phyloP scores from a whole-genome alignment of 2,797 vertebrate genomes.

The Limosa lapponica region DNA sequence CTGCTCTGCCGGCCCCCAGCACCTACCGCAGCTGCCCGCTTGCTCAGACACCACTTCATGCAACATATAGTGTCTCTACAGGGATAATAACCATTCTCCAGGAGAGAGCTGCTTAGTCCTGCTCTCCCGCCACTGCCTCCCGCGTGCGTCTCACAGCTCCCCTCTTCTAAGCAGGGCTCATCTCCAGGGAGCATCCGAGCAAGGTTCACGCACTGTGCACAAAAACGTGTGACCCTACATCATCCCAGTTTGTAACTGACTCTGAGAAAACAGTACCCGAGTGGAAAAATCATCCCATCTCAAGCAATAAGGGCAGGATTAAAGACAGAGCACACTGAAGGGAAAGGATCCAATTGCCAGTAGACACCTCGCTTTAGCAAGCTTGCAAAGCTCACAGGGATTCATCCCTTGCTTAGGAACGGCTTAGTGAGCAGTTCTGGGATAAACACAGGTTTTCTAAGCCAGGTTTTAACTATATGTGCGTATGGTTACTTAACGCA shows the following conservation, averaged over 20 bases:
- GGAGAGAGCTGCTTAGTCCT: neutral
- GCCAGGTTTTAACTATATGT: neutral
- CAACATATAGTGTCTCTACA: neutral
- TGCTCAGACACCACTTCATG: neutral
- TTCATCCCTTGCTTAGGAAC: neutral
- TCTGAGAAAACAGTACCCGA: neutral
- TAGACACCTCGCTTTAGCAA: neutral
- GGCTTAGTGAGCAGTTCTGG: neutral
- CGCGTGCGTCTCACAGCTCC: neutral
- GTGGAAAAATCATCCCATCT: neutral
- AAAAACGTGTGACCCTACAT: neutral
- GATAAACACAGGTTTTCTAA: neutral
- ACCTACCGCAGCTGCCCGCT: neutral
- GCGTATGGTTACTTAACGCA: neutral
- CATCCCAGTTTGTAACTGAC: neutral
- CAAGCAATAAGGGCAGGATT: neutral
- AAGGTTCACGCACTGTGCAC: neutral
- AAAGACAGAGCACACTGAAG: neutral
- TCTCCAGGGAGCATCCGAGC: neutral
- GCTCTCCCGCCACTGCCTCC: neutral
- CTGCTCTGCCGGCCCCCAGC: neutral
- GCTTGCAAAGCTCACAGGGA: neutral
- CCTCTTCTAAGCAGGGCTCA: neutral
- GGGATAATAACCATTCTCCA: neutral
- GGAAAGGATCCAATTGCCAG: neutral